Base-by-base conservation (phyloP, 2,113 vertebrate genomes). In the Athene noctua region DNA sequence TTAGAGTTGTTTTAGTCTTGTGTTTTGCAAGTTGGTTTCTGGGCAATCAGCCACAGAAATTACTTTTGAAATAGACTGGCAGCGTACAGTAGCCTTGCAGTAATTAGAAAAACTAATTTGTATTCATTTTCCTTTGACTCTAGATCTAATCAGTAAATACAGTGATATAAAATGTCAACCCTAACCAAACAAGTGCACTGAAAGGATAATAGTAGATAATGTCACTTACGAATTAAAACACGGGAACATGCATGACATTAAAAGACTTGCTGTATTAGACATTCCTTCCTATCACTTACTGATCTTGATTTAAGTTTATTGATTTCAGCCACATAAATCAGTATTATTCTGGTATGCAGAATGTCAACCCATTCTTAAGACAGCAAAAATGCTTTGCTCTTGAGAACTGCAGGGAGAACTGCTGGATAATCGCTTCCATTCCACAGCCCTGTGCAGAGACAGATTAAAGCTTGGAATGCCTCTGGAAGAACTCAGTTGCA, bases 51-150 rank as follows among this genome's bases (percentile, higher is more conserved):
- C n/a, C 72, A 78, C 55, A 86, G 54, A 81, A 86, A 95, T 79
- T 51, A 72, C 65, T 91, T 92, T 78, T 81, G 61, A 86, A 93
- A 72, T 52, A 89, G 62, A 87, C 86, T 91, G 62, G 40, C 44
- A 85, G 36, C 51, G 12, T 65, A 40, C 47, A 84, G 85, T 44
- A 91, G 49, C n/a, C 57, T 82, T 90, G 59, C 32, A 83, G 47
- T 91, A 92, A 94, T 94, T 92, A 87, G 68, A 81, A 88, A 90
- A 92, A 73, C 59, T 58, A 82, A 86, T 94, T 90, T 78, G 62
- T 85, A 73, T 94, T 91, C 12, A 21, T 95, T 90, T 92, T 66
- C 61, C 54, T 89, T 96, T 89, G 57, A 84, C 52, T 91, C 47
- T 79, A 68, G 70, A 86, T 96, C 70, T 85, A 87, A 91, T 94